Evolutionary conservation across 2,113 vertebrate genomes (phyloP), one percentile per base, ranked within the genome.

Genomic region (Ranitomeya imitator): DNA sequence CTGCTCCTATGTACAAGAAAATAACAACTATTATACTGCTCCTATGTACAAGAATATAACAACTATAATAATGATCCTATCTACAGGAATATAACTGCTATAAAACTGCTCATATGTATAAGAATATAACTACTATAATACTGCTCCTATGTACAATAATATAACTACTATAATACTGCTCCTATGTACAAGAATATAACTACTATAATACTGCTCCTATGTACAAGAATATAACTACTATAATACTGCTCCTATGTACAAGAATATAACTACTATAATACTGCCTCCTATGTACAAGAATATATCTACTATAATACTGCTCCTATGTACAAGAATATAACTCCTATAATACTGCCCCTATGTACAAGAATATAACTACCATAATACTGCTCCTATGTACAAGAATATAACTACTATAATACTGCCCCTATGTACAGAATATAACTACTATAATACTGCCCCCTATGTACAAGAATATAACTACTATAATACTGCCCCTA

Each of bases 231-330:
- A 1, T 31, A 31, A 31, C 26, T 31, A 31, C 26, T 31, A 31
- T 31, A 31, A 31, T 31, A 31, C 26, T 31, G 26, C 26, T 2
- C 26, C 26, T 31, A 31, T 31, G 26, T 31, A 31, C 26, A 31
- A 31, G 26, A 31, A 31, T 31, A 31, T 31, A 31, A 1, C 60
- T 61, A 61, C 60, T 31, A 61, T 61, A 71, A 73, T 73, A 73
- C 71, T 45, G 26, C 71, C 71, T n/a, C 71, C 71, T 71, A 71
- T 71, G n/a, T 71, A 26, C 67, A 71, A 71, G 23, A 71, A 71
- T 73, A 73, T 71, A 73, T 37, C 71, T 73, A 73, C 31, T 73
- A 73, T 73, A 73, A 73, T 73, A 73, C 71, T 73, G 71, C 26
- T 18, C 69, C 71, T 73, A 73, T 73, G 4, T 73, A 73, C 26